Conservation (phyloP, 2,797 vertebrate genomes). For the Lepilemur ruficaudatus region DNA sequence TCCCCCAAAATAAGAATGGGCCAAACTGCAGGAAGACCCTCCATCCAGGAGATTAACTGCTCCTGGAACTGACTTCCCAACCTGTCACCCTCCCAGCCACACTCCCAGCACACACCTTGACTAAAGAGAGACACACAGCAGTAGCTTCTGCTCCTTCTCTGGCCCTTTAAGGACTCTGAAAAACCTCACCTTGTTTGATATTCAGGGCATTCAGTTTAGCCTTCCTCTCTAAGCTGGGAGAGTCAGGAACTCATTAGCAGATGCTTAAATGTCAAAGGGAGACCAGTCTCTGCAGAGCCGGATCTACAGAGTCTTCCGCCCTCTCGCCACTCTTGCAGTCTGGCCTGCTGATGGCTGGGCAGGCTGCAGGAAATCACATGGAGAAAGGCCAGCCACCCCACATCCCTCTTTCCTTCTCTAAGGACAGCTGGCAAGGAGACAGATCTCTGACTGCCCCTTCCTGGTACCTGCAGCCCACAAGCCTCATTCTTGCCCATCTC, state of each 20-base stretch:
- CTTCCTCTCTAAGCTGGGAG: background rate
- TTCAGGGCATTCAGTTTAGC: slow-evolving; percentile 8
- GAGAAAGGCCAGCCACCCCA: background rate
- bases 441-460: background rate
- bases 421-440: background rate
- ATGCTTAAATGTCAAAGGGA: slow-evolving; percentile 52
- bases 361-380: background rate
- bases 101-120: background rate
- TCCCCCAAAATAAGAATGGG: background rate
- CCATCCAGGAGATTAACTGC: background rate
- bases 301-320: background rate
- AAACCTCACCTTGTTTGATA: background rate
- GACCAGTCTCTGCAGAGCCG: background rate
- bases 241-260: slow-evolving; percentile 53
- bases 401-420: background rate
- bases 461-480: background rate
- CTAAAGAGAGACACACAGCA: background rate
- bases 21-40: background rate
- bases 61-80: background rate
- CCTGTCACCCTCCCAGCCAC: background rate
- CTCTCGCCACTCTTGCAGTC: background rate
- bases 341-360: background rate
- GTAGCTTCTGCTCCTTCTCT: background rate
- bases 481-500: background rate
- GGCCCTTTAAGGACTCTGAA: slow-evolving; percentile 15